Percentiles rank a stretch among this genome's conserved stretches.
Conservation (phyloP, 2,113 vertebrate species). For the Melozone crissalis region DNA sequence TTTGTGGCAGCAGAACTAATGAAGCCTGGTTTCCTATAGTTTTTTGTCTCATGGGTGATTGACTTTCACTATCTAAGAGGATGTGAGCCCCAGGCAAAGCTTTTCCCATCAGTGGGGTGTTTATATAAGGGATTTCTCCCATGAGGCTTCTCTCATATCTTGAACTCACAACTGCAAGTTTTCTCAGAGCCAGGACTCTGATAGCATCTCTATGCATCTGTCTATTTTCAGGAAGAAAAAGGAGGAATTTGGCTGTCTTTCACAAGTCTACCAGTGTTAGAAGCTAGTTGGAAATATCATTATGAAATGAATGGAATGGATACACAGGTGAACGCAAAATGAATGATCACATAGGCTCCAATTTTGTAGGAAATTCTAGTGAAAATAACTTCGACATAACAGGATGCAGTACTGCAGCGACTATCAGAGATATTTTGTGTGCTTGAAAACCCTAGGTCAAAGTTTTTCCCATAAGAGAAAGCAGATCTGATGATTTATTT, state of each 20-base stretch:
- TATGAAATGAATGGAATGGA: not conserved
- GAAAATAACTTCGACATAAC: not conserved
- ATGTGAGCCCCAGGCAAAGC: constrained; percentile 62
- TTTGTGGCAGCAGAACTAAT: constrained; percentile 43
- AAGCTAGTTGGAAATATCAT: not conserved
- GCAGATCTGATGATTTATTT: not conserved
- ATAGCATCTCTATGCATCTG: constrained; percentile 54
- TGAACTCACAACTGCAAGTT: constrained; percentile 55
- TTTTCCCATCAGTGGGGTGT: constrained; percentile 65
- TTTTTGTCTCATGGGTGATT: constrained; percentile 65
- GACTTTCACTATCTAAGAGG: constrained; percentile 64
- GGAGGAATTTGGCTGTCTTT: not conserved
- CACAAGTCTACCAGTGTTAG: not conserved
- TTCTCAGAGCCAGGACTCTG: constrained; percentile 50
- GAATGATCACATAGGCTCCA: not conserved
- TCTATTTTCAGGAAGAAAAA: constrained; percentile 14
- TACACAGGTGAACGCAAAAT: not conserved
- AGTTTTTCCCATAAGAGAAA: not conserved
- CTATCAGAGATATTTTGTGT: not conserved
- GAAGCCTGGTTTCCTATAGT: constrained; percentile 51
- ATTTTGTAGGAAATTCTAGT: not conserved
- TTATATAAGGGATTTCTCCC: constrained; percentile 64
- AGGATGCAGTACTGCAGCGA: not conserved
- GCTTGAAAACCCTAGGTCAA: not conserved
- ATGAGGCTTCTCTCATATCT: constrained; percentile 55